Evolutionary conservation across 2,113 vertebrate genomes (phyloP).

Genomic region (Pseudonaja textilis): DNA sequence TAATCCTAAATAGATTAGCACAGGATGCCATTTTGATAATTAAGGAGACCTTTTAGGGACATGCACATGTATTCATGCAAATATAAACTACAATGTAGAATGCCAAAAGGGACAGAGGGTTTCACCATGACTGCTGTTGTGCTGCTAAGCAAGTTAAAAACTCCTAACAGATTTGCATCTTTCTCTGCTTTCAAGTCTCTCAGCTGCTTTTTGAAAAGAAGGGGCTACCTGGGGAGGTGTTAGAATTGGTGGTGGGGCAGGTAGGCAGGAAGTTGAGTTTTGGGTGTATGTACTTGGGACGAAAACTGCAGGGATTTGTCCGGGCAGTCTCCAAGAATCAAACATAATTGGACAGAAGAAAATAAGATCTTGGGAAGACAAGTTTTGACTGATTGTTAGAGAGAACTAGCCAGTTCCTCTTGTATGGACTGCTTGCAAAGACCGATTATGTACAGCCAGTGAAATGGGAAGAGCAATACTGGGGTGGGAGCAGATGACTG

Average conservation of each 20-base stretch:
- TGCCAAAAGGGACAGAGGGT: background rate
- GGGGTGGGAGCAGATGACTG: background rate
- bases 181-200: background rate
- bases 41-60: background rate
- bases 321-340: background rate
- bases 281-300: background rate
- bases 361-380: background rate
- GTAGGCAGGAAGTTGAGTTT: background rate
- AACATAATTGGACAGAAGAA: background rate
- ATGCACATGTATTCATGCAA: background rate
- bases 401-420: background rate
- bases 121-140: background rate
- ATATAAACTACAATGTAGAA: background rate
- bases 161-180: background rate
- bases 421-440: background rate
- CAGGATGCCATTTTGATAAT: background rate
- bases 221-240: background rate
- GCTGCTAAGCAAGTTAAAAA: background rate
- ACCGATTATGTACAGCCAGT: background rate
- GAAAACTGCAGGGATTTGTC: background rate
- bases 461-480: background rate
- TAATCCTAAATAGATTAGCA: background rate
- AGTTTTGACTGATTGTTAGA: background rate
- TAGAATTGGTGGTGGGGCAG: background rate
- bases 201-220: background rate